Evolutionary conservation across 2,888 invertebrate genomes (phyloP).

Genomic region (Archips xylosteana): DNA sequence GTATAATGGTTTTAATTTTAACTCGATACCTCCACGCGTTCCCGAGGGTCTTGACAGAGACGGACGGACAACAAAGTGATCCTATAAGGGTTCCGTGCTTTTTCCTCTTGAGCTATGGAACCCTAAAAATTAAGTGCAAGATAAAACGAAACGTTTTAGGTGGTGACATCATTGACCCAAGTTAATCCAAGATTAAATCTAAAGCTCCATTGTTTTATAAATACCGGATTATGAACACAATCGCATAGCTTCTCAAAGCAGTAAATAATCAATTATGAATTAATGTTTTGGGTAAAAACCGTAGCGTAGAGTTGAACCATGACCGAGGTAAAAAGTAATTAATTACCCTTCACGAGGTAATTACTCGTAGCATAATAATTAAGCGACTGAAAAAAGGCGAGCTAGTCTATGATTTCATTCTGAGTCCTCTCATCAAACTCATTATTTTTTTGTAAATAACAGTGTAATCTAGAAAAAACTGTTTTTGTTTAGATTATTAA

Average conservation of each 20-base stretch:
- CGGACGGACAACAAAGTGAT: no score
- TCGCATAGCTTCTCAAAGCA: constrained; percentile 20
- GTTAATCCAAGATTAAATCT: neutral
- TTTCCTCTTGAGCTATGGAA: no score
- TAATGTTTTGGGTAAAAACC: constrained; percentile 36
- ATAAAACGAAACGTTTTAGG: neutral
- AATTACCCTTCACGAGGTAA: neutral
- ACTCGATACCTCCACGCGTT: no score
- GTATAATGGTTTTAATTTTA: no score
- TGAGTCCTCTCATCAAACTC: neutral
- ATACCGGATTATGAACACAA: constrained; percentile 20
- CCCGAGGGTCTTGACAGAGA: no score
- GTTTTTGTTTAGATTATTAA: no score
- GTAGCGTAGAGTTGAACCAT: constrained; percentile 12
- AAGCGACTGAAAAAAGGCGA: neutral
- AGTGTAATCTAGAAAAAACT: no score
- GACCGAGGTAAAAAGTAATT: constrained; percentile 8
- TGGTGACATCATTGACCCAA: neutral
- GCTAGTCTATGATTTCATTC: neutral
- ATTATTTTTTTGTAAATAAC: no score
- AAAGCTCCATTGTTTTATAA: neutral
- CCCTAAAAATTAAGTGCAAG: neutral
- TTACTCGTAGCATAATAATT: neutral
- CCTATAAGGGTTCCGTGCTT: no score
- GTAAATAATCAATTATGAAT: constrained; percentile 37